Conservation (phyloP, 2,113 vertebrate species). For the Hydrolagus affinis region DNA sequence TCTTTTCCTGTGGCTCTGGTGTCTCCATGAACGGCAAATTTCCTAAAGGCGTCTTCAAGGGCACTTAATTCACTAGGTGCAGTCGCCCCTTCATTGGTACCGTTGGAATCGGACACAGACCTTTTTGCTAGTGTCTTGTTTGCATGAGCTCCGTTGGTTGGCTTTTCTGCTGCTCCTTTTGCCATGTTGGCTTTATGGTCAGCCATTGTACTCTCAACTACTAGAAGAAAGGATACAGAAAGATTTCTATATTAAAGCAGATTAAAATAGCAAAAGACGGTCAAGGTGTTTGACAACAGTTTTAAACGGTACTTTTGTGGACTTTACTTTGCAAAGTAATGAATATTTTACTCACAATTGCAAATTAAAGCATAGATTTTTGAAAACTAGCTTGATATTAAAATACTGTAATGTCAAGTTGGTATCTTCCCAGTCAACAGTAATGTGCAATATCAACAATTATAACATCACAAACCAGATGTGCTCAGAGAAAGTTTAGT, state of each 20-base stretch:
- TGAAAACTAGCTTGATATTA: no score
- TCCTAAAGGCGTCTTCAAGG: constrained; percentile 81
- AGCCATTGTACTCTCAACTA: constrained; percentile 49
- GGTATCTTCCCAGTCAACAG: no score
- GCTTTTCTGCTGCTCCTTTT: constrained; percentile 47
- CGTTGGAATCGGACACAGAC: constrained; percentile 63
- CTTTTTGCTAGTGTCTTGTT: constrained; percentile 52
- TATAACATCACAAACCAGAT: no score
- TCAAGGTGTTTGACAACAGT: no score
- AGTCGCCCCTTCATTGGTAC: constrained; percentile 63
- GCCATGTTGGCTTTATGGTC: constrained; percentile 47
- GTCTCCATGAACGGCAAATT: constrained; percentile 85
- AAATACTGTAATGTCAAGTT: no score
- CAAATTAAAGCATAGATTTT: no score
- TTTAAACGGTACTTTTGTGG: no score
- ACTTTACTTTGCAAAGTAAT: no score
- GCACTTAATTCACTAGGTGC: constrained; percentile 67
- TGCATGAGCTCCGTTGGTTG: constrained; percentile 50
- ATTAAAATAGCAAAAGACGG: neutral
- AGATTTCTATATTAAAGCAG: neutral
- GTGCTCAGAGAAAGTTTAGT: no score
- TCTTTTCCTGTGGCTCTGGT: constrained; percentile 82
- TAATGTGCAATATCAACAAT: no score
- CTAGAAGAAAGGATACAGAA: neutral
- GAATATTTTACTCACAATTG: no score